These are phyloP conservation scores for Tetranychus piercei DNA, from an alignment of 2,888 invertebrate species.

Conservation along the genomic window DNA sequence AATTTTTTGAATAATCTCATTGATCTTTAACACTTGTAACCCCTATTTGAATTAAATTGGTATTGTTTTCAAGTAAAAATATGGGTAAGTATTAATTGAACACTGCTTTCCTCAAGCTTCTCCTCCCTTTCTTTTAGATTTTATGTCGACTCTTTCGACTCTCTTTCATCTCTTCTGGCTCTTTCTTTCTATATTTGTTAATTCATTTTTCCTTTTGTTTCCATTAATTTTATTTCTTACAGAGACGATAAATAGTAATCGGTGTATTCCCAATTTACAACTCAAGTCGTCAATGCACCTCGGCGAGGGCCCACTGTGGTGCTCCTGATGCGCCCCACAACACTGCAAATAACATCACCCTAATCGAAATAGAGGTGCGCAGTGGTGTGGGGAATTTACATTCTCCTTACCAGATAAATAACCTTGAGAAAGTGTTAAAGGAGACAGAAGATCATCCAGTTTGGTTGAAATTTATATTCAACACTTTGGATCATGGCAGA, in stretches of 20 bases:
- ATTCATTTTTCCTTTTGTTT: not conserved
- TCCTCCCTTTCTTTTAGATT: no score
- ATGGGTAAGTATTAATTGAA: no score
- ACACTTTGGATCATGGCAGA: not conserved
- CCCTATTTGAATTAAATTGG: no score
- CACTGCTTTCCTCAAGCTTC: no score
- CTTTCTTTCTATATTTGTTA: not conserved
- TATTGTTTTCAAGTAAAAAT: no score
- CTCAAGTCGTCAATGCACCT: not conserved
- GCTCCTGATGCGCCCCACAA: constrained; percentile 1
- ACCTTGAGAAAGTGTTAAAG: not conserved
- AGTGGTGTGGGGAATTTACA: not conserved
- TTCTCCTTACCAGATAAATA: not conserved
- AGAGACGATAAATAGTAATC: not conserved
- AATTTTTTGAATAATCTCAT: no score
- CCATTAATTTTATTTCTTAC: not conserved
- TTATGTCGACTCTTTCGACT: no score
- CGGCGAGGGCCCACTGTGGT: not conserved
- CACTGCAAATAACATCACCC: not conserved
- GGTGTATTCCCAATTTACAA: not conserved
- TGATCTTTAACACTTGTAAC: no score
- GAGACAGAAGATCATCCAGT: not conserved
- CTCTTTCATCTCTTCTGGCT: not conserved
- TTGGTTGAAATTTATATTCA: constrained; percentile 1
- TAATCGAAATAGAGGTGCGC: not conserved